Evolutionary conservation across 2,888 invertebrate species (phyloP).

Genomic region (Harpalus rufipes): DNA sequence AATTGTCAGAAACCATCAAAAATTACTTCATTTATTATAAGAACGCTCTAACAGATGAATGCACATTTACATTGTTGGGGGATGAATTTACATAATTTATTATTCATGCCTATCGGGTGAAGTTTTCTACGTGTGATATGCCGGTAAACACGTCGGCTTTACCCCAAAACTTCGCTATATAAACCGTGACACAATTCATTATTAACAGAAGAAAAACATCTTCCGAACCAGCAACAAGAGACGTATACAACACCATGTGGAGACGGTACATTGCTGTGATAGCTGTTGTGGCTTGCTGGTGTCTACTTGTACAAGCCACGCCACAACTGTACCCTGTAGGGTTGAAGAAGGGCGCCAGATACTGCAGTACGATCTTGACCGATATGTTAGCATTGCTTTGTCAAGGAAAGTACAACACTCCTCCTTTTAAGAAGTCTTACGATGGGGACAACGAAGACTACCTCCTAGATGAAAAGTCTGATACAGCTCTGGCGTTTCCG

Average conservation of each 20-base stretch:
- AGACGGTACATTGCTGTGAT: constrained; percentile 13
- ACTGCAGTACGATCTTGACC: constrained; percentile 75
- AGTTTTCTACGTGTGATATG: neutral
- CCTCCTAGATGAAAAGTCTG: neutral
- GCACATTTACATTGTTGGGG: constrained; percentile 11
- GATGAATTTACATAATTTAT: constrained; percentile 21
- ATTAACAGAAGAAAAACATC: neutral
- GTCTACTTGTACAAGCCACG: constrained; percentile 33
- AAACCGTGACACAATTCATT: neutral
- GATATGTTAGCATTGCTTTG: constrained; percentile 74
- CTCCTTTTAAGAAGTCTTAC: constrained; percentile 73
- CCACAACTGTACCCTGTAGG: constrained; percentile 28
- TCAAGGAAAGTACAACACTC: constrained; percentile 74
- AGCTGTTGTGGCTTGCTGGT: constrained; percentile 19
- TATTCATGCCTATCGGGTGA: neutral
- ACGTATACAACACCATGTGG: constrained; percentile 32
- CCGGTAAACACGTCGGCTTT: neutral
- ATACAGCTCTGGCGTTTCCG: constrained; percentile 71
- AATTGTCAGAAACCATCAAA: neutral
- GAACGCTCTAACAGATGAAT: neutral
- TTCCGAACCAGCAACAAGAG: neutral
- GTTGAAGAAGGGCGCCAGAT: constrained; percentile 69
- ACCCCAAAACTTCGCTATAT: neutral
- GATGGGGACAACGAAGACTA: constrained; percentile 56
- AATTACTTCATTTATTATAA: constrained; percentile 9